A percentile compares a stretch with the other conserved stretches of the same genome.
These are phyloP conservation scores for Glossosoma conforme DNA, from an alignment of 1,140 invertebrate species.

Conservation along the genomic window DNA sequence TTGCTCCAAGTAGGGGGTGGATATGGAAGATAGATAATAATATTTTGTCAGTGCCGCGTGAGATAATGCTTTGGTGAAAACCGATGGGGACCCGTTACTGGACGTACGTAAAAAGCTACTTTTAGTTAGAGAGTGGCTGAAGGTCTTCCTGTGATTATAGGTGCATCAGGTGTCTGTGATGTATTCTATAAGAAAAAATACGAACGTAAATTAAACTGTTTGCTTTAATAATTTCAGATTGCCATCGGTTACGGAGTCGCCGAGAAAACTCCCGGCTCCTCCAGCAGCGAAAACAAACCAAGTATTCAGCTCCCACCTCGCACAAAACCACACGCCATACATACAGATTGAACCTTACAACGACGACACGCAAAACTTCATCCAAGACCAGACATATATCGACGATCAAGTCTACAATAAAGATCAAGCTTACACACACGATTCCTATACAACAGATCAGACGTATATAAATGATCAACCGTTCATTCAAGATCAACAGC, in stretches of 20 bases:
- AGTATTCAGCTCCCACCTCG: constrained; percentile 9
- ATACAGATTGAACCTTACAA: background rate
- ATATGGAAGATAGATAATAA: no score
- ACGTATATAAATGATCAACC: background rate
- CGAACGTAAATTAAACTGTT: background rate
- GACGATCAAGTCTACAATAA: background rate
- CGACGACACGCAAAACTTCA: constrained; percentile 6
- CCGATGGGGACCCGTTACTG: no score
- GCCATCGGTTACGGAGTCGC: constrained; percentile 26
- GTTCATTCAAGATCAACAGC: background rate
- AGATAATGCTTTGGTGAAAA: no score
- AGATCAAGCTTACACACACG: constrained; percentile 7
- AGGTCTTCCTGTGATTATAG: no score
- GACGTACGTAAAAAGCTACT: no score
- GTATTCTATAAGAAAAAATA: background rate
- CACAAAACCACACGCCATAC: background rate
- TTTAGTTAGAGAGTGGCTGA: no score
- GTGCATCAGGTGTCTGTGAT: no score
- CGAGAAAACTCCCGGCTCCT: constrained; percentile 25
- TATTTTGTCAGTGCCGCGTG: no score
- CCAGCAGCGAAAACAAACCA: constrained; percentile 18
- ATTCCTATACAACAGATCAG: background rate
- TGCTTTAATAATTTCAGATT: constrained; percentile 18
- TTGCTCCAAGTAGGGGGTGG: no score
- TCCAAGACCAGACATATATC: constrained; percentile 19